phyloP scores from a whole-genome alignment of 2,888 invertebrate genomes.

The Zaprionus lineosus region DNA sequence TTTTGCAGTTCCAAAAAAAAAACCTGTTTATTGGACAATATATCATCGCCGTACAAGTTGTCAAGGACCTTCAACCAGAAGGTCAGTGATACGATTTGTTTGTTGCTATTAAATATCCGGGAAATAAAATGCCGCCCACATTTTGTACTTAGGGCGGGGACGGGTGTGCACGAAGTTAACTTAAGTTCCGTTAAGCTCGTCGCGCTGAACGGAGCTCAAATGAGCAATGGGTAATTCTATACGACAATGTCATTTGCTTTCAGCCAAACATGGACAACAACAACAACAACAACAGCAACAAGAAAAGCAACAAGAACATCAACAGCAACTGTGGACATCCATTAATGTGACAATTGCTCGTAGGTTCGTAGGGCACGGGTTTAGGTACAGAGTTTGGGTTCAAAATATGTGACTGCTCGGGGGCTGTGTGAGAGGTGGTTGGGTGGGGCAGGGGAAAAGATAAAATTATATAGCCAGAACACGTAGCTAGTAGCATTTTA shows the following conservation, averaged over 20 bases:
- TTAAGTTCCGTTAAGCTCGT: slow-evolving; percentile 29
- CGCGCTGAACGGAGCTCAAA: slow-evolving; percentile 18
- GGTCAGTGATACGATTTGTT: neutral
- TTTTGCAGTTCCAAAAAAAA: no score
- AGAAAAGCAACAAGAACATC: no score
- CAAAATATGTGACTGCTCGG: neutral
- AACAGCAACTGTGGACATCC: slow-evolving; percentile 6
- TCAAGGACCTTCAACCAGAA: neutral
- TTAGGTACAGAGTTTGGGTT: slow-evolving; percentile 11
- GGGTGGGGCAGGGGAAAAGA: neutral
- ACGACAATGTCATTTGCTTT: slow-evolving; percentile 36
- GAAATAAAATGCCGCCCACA: neutral
- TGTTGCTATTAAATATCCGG: slow-evolving; percentile 4
- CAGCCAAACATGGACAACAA: neutral
- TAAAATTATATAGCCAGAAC: slow-evolving; percentile 50
- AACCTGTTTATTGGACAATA: no score
- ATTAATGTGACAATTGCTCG: slow-evolving; percentile 46
- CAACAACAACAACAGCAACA: neutral
- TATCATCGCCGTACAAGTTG: no score
- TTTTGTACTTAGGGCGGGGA: neutral
- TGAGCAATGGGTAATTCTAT: slow-evolving; percentile 40
- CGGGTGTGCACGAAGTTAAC: neutral
- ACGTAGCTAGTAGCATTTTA: slow-evolving; percentile 40
- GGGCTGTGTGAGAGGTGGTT: neutral
- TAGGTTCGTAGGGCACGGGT: no score